Base-by-base conservation (phyloP, 2,113 vertebrate species). In the Phasianus colchicus region DNA sequence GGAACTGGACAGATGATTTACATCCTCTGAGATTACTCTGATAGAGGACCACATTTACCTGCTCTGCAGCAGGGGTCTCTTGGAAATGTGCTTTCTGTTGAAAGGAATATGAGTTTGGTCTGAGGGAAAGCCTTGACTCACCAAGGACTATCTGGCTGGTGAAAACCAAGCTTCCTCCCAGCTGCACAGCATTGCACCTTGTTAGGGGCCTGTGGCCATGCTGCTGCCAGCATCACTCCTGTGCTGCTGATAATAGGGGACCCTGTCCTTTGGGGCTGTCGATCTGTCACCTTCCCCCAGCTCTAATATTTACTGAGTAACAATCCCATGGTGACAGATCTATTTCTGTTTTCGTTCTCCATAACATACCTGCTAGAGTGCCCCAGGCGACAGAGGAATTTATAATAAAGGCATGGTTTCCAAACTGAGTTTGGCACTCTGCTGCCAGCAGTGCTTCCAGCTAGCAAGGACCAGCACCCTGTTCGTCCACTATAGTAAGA, bases 301-400 rank as follows among this genome's bases (percentile, higher is more conserved):
- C 86, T 97, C 90, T 69, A 83, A 92, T 96, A 96, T 93, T 93
- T 92, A 67, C 82, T 79, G 70, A 90, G 66, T 90, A 96, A 90
- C 0, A 34, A 91, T 88, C 73, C 34, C 2, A 2, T 0, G 0
- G 83, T 96, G 97, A 96, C 96, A 96, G 91, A 85, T 93, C 87
- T 96, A 90, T 96, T 96, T 96, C 87, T 90, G 83, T 13, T 92
- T 88, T 83, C 94, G 70, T 92, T 96, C 95, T 87, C 79, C 58
- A 2, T 90, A 92, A 90, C 93, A 87, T 92, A 94, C 81, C 90
- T 97, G 89, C 54, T 86, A 87, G 87, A 93, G 36, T 14, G 58
- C 93, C 90, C 54, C 4, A 2, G 89, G 93, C 67, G 0, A 70
- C 69, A 75, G 75, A 88, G 86, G 92, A 92, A 91, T 94, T 93